Evolutionary conservation across 1,140 invertebrate species (phyloP).

Genomic region (Zaprionus ornatus): DNA sequence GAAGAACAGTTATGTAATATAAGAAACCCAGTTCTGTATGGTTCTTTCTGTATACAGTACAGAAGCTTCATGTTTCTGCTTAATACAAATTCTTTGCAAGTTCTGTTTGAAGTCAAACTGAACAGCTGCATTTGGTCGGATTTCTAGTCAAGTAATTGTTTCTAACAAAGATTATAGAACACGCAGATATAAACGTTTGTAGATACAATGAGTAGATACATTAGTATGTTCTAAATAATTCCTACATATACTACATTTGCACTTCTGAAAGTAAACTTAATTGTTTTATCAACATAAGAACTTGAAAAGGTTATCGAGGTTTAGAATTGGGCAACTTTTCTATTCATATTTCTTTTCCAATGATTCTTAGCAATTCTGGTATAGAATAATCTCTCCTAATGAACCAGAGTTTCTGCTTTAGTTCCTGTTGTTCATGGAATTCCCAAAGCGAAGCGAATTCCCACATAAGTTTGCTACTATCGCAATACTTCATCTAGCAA

Average conservation of each 20-base stretch:
- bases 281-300: too few species aligned
- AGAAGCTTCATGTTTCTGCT: neutral
- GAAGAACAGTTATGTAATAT: neutral
- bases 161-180: neutral
- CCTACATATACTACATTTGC: too few species aligned
- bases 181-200: too few species aligned
- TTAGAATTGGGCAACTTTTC: too few species aligned
- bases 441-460: neutral
- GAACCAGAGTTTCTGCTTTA: neutral
- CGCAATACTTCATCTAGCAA: conserved; percentile 3
- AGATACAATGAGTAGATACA: too few species aligned
- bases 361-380: too few species aligned
- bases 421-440: neutral
- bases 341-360: too few species aligned
- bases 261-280: too few species aligned
- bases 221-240: too few species aligned
- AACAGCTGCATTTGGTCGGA: neutral
- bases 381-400: neutral
- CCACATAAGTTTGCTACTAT: conserved; percentile 21
- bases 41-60: neutral
- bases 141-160: neutral
- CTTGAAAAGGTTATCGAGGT: too few species aligned
- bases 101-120: neutral
- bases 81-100: neutral
- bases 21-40: neutral